Percentiles rank a stretch among this genome's conserved stretches.
Evolutionary conservation across 2,113 vertebrate genomes (phyloP).

Genomic region (Mandrillus leucophaeus): DNA sequence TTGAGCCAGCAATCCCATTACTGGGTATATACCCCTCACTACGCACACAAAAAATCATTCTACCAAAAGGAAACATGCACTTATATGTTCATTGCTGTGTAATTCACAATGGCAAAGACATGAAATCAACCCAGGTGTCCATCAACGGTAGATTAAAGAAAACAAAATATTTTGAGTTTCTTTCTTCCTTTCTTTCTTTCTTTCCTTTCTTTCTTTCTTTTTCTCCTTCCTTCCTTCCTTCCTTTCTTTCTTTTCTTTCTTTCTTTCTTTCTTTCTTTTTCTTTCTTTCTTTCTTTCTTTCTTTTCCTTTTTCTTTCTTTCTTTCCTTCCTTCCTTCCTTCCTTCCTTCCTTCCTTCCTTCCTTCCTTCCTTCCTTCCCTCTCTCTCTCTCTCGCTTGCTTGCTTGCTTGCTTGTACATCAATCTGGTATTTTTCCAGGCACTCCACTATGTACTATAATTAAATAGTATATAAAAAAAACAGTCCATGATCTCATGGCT

Average conservation of each 20-base stretch:
- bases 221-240: too few species aligned
- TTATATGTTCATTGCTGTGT: too few species aligned
- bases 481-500: not conserved
- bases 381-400: too few species aligned
- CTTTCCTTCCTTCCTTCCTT: accelerated
- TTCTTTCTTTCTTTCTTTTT: accelerated
- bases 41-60: too few species aligned
- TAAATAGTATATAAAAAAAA: not conserved
- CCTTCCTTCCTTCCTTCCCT: accelerated
- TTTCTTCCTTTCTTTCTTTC: not conserved
- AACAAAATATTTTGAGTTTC: not conserved
- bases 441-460: not conserved
- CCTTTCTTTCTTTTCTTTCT: accelerated
- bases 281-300: too few species aligned
- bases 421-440: not conserved
- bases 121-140: too few species aligned
- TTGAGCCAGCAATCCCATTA: too few species aligned
- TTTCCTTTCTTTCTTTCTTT: accelerated
- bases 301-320: accelerated
- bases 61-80: too few species aligned
- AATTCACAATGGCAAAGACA: too few species aligned
- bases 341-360: accelerated
- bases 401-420: not conserved
- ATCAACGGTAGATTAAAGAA: too few species aligned
- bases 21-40: too few species aligned